Base-by-base conservation (phyloP, 2,888 invertebrate species). In the Halictus quadricinctus region DNA sequence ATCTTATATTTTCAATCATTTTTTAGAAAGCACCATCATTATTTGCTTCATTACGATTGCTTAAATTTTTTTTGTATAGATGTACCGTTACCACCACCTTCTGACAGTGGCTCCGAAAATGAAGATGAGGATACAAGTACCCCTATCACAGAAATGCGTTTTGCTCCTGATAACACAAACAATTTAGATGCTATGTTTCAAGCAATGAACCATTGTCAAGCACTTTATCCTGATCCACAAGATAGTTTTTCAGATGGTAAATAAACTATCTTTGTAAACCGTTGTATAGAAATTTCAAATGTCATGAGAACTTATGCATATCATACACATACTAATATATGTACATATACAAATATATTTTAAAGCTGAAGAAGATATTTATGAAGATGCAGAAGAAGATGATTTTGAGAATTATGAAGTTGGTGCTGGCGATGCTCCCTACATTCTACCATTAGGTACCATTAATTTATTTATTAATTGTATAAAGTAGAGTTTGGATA, bases 221-320 rank as follows among this genome's bases (percentile, higher is more conserved):
- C 96, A 25, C 95, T 98, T 84, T 97, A 98, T 95, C 98, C 98
- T 5, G 97, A 98, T 94, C 97, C 97, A 18, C 95, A 96, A 70
- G 97, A 97, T 79, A 96, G 95, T 85, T 94, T 95, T 88, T 95
- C 95, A 29, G 95, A 95, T 87, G 95, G 95, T 95, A 83, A 83
- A 25, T 75, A 50, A 79, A 54, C 1, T 36, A 12, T 25, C 21
- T n/a, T 54, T 18, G n/a, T 15, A 25, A 69, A 72, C 2, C n/a
- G 46, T 36, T 29, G 43, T n/a, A 10, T 13, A 18, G 36, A 66
- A 75, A 21, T 75, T 60, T 36, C 3, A 69, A 29, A 29, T 15
- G 15, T 72, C 10, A 46, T 80, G n/a, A 75, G 25, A 76, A 76
- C 1, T 80, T 21, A 1, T 72, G 36, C 5, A 29, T 50, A 50